Percentiles rank a stretch among this genome's conserved stretches.
Conservation (phyloP, 2,797 vertebrate genomes). For the Adelosebastes latens region DNA sequence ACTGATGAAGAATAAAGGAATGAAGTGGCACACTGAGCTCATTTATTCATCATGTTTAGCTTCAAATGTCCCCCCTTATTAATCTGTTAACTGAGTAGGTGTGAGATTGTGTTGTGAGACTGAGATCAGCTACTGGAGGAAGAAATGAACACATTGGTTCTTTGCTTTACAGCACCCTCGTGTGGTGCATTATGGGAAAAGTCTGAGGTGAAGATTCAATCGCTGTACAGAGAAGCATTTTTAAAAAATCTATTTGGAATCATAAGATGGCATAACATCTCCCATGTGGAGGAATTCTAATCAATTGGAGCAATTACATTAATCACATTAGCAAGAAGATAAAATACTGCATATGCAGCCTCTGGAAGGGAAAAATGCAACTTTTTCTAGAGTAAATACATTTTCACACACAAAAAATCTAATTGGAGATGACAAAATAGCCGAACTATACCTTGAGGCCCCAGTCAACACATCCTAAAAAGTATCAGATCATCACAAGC, state of each 20-base stretch:
- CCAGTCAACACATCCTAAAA: not conserved
- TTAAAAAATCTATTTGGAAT: not conserved
- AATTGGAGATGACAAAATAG: not conserved
- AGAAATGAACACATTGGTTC: not conserved
- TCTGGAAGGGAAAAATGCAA: not conserved
- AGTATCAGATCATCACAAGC: not conserved
- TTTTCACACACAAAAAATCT: not conserved
- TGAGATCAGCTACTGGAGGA: not conserved
- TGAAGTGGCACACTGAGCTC: conserved; percentile 78
- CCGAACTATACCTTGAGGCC: not conserved
- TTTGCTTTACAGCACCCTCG: conserved; percentile 48
- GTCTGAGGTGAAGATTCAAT: not conserved
- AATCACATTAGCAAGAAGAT: not conserved
- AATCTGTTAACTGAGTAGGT: not conserved
- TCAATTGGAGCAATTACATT: not conserved
- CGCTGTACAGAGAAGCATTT: not conserved
- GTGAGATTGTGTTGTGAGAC: not conserved
- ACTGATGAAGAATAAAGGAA: conserved; percentile 97
- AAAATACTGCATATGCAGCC: no score
- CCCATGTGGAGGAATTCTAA: not conserved
- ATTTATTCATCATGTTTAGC: conserved; percentile 41
- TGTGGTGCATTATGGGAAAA: conserved; percentile 33
- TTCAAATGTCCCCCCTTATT: not conserved
- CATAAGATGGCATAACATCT: not conserved
- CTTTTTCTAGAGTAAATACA: not conserved